Evolutionary conservation across 2,797 vertebrate species (phyloP).

Genomic region (Apodemus agrarius): DNA sequence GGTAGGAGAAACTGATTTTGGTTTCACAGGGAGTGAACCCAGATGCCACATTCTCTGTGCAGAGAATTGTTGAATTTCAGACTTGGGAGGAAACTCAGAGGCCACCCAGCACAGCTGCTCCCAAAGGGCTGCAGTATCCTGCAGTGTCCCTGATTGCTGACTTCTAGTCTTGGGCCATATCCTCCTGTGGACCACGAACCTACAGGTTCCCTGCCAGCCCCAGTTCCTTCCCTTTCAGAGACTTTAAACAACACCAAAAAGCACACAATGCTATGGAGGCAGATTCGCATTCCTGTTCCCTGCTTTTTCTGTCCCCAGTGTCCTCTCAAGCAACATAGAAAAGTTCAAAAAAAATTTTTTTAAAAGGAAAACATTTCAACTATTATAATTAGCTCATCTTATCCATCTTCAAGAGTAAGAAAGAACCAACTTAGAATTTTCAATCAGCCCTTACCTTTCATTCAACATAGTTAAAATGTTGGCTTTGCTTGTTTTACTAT

Average conservation of each 20-base stretch:
- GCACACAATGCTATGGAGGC: neutral
- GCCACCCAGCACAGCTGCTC: neutral
- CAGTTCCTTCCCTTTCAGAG: neutral
- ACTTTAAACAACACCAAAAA: neutral
- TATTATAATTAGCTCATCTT: neutral
- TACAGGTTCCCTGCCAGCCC: neutral
- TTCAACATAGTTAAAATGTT: neutral
- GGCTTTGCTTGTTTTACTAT: neutral
- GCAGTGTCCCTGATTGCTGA: neutral
- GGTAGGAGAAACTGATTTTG: conserved; percentile 34
- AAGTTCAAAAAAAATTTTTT: neutral
- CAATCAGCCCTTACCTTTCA: no score
- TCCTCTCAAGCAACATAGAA: neutral
- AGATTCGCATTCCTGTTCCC: neutral
- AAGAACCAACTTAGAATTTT: neutral
- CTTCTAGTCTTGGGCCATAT: neutral
- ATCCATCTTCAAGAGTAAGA: neutral
- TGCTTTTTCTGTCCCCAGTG: neutral
- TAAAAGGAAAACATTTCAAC: neutral
- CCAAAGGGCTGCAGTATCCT: neutral
- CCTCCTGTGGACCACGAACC: neutral
- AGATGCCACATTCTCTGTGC: neutral
- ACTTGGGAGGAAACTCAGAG: neutral
- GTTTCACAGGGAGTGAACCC: conserved; percentile 34
- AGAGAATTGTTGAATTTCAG: neutral